phyloP scores from a whole-genome alignment of 2,113 vertebrate species.

The Phrynosoma blainvillii region DNA sequence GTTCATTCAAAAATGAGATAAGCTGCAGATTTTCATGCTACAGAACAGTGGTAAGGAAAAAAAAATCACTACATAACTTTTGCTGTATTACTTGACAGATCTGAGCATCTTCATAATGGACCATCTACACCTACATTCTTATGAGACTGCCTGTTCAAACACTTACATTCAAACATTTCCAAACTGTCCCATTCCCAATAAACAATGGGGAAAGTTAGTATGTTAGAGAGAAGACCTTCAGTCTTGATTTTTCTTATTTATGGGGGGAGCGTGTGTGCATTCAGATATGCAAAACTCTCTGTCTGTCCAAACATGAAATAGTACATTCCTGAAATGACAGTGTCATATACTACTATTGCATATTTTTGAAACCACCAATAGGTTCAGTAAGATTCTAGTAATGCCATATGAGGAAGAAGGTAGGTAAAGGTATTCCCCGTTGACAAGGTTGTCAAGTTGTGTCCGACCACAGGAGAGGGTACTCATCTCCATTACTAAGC shows the following conservation, averaged over 20 bases:
- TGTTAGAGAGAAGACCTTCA: not conserved
- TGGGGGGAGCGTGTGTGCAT: not conserved
- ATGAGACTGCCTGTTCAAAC: no score
- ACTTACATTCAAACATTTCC: not conserved
- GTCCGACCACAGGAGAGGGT: no score
- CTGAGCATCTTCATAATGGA: not conserved
- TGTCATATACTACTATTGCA: not conserved
- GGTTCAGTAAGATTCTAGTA: not conserved
- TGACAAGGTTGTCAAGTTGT: no score
- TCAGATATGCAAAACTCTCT: not conserved
- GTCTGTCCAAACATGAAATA: not conserved
- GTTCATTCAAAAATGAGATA: not conserved
- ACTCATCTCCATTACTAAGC: no score
- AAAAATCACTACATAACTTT: not conserved
- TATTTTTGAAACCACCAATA: not conserved
- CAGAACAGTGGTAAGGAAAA: not conserved
- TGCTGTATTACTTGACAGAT: not conserved
- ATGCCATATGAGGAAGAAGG: not conserved
- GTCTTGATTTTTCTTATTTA: no score
- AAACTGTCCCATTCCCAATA: not conserved
- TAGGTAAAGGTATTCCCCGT: no score
- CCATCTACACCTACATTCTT: not conserved
- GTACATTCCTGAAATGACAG: not conserved
- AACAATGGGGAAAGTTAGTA: not conserved
- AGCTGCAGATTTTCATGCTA: slow-evolving; percentile 27